phyloP scores from a whole-genome alignment of 2,888 invertebrate species.

The Melinopterus prodromus region DNA sequence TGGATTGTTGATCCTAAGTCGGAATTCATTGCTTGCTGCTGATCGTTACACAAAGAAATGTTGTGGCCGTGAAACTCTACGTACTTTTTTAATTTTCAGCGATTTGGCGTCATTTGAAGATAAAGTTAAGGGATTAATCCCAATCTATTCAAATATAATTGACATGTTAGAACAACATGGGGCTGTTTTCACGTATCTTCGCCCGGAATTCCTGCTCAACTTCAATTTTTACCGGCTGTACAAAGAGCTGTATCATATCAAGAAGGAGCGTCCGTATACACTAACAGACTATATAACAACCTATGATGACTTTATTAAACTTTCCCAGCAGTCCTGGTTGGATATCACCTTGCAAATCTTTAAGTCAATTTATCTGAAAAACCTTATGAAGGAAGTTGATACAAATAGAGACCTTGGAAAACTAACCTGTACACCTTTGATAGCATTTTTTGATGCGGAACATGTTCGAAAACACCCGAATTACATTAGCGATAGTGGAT shows the following conservation, averaged over 20 bases:
- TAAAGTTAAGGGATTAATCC: background rate
- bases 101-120: background rate
- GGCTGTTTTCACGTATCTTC: conserved; percentile 57
- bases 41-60: background rate
- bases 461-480: conserved; percentile 11
- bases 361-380: conserved; percentile 62
- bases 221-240: conserved; percentile 57
- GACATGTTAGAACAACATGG: conserved; percentile 54
- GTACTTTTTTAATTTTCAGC: background rate
- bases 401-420: background rate
- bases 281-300: background rate
- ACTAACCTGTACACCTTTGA: background rate
- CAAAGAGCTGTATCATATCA: conserved; percentile 32
- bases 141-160: conserved; percentile 54
- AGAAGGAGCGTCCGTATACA: background rate
- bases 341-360: conserved; percentile 70
- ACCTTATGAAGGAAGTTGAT: conserved; percentile 21
- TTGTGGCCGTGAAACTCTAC: too few relatives aligned
- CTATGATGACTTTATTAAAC: conserved; percentile 44
- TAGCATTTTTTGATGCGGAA: conserved; percentile 5
- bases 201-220: conserved; percentile 56
- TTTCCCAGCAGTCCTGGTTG: conserved; percentile 65
- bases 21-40: too few relatives aligned
- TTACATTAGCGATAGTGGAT: conserved; percentile 46
- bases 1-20: too few relatives aligned